Percentiles rank a stretch among this genome's conserved stretches.
Conservation (phyloP, 2,797 vertebrate species). For the Hirundo rustica region DNA sequence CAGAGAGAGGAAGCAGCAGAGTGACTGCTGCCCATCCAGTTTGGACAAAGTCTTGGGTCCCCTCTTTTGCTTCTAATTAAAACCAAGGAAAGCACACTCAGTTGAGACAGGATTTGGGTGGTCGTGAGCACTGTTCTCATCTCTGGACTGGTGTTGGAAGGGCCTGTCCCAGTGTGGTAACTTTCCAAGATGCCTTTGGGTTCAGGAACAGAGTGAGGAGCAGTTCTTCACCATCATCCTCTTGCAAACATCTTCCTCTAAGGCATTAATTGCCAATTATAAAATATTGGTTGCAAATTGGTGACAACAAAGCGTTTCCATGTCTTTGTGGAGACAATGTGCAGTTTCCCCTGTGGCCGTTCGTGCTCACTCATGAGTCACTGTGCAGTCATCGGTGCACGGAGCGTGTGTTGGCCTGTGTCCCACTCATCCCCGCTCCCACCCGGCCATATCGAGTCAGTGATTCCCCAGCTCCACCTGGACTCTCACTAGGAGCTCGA, state of each 20-base stretch:
- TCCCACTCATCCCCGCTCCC: background rate
- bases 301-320: background rate
- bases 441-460: background rate
- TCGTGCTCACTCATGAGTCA: background rate
- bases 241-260: background rate
- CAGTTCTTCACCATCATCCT: background rate
- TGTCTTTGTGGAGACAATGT: background rate
- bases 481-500: constrained; percentile 4
- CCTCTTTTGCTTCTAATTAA: background rate
- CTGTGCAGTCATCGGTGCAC: background rate
- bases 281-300: background rate
- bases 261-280: background rate
- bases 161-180: background rate
- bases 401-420: background rate
- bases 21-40: background rate
- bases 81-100: background rate
- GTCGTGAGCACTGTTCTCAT: background rate
- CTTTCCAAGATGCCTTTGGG: background rate
- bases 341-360: background rate
- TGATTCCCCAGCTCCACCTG: constrained; percentile 38
- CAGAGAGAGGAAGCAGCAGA: background rate
- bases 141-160: background rate
- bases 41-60: background rate
- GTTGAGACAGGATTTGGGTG: background rate
- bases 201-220: background rate